phyloP scores from a whole-genome alignment of 2,113 vertebrate species.

The Coturnix japonica region DNA sequence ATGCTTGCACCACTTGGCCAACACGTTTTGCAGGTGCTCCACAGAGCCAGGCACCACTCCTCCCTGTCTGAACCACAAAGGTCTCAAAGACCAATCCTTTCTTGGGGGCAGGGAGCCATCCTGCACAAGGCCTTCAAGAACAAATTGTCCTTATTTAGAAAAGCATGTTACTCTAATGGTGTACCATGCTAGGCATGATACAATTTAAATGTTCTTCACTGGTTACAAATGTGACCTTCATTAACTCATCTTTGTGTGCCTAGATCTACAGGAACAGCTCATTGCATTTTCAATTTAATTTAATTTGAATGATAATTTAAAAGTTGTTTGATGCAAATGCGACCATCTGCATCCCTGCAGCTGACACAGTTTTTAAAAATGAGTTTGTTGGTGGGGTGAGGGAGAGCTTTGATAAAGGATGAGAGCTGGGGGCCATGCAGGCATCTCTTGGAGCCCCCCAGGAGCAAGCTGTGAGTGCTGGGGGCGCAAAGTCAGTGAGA shows the following conservation, averaged over 20 bases:
- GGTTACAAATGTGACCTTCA: conserved; percentile 67
- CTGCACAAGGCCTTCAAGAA: background rate
- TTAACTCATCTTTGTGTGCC: conserved; percentile 26
- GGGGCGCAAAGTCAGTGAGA: background rate
- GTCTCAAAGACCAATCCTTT: background rate
- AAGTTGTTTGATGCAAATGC: conserved; percentile 72
- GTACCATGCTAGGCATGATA: background rate
- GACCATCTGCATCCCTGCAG: conserved; percentile 76
- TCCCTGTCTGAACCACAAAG: background rate
- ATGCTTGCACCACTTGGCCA: background rate
- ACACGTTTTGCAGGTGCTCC: background rate
- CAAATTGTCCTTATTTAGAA: background rate
- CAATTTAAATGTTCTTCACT: conserved; percentile 45
- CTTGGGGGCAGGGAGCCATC: background rate
- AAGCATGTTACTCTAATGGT: conserved; percentile 12
- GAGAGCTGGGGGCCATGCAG: background rate
- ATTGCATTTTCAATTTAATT: conserved; percentile 75
- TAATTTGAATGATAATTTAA: conserved; percentile 80
- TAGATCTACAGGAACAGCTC: conserved; percentile 70
- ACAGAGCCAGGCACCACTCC: background rate
- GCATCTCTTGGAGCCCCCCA: background rate
- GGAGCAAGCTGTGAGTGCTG: background rate
- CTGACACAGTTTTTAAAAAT: conserved; percentile 62
- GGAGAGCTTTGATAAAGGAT: background rate
- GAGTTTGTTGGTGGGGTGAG: conserved; percentile 7